Conservation (phyloP, 2,888 invertebrate species). For the Clostera curtula region DNA sequence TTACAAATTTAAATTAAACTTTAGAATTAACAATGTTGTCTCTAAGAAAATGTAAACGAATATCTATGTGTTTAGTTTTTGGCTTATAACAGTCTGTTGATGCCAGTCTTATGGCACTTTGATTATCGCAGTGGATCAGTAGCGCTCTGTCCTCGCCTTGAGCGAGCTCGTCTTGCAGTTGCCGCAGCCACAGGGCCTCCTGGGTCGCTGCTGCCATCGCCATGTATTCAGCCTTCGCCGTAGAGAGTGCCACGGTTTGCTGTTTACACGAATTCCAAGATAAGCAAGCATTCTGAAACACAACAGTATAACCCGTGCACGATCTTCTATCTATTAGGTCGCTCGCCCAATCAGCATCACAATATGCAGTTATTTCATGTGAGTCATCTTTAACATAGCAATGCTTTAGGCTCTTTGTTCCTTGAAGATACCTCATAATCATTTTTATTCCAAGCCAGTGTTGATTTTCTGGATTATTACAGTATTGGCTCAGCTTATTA, state of each 20-base stretch:
- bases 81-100: slow-evolving; percentile 17
- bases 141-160: slow-evolving; percentile 10
- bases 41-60: slow-evolving; percentile 11
- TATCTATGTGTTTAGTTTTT: slow-evolving; percentile 11
- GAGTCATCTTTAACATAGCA: slow-evolving; percentile 7
- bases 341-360: slow-evolving; percentile 25
- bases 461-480: slow-evolving; percentile 12
- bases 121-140: slow-evolving; percentile 16
- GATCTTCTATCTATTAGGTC: slow-evolving; percentile 14
- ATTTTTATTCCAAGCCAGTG: slow-evolving; percentile 20
- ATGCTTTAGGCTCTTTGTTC: slow-evolving; percentile 10
- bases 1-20: slow-evolving; percentile 13
- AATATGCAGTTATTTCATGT: slow-evolving; percentile 12
- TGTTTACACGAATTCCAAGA: slow-evolving; percentile 19
- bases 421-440: slow-evolving; percentile 20
- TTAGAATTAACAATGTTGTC: slow-evolving; percentile 9
- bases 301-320: slow-evolving; percentile 20
- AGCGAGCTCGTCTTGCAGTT: slow-evolving; percentile 13
- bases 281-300: slow-evolving; percentile 18
- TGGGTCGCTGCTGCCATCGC: slow-evolving; percentile 15
- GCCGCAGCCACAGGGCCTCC: slow-evolving; percentile 14
- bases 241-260: slow-evolving; percentile 20
- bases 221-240: slow-evolving; percentile 13
- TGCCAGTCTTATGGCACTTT: slow-evolving; percentile 20
- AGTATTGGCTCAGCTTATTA: slow-evolving; percentile 14